These are phyloP conservation scores for Drosophila fuyamai DNA, from an alignment of 1,140 invertebrate species.

Conservation along the genomic window DNA sequence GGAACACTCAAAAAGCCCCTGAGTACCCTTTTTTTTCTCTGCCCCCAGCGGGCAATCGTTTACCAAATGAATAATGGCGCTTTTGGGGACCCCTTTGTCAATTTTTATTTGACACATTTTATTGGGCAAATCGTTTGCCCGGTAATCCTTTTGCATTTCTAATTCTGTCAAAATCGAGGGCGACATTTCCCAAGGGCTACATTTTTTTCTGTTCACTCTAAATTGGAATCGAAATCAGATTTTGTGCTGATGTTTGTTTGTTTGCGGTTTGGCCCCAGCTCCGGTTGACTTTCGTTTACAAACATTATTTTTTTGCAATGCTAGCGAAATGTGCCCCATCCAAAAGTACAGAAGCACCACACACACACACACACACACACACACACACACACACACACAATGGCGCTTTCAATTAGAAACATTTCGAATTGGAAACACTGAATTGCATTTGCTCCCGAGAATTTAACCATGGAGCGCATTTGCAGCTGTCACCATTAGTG, in stretches of 20 bases:
- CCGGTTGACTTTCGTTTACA: constrained; percentile 46
- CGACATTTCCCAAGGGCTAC: constrained; percentile 55
- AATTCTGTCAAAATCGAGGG: constrained; percentile 54
- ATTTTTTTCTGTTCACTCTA: constrained; percentile 44
- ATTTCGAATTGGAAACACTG: constrained; percentile 35
- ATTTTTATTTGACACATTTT: constrained; percentile 78
- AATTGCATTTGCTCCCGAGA: constrained; percentile 34
- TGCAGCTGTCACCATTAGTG: constrained; percentile 32
- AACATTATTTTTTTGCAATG: constrained; percentile 34
- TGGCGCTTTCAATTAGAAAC: constrained; percentile 63
- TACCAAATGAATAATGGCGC: constrained; percentile 55
- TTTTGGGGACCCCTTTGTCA: constrained; percentile 49
- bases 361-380: neutral
- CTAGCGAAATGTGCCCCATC: constrained; percentile 16
- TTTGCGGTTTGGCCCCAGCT: constrained; percentile 10
- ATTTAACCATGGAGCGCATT: constrained; percentile 19
- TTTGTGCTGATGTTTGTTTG: constrained; percentile 45
- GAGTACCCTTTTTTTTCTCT: neutral
- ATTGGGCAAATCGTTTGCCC: constrained; percentile 60
- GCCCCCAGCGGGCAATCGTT: constrained; percentile 28
- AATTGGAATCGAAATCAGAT: constrained; percentile 50
- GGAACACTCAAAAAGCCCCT: constrained; percentile 8
- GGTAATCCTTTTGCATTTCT: constrained; percentile 60
- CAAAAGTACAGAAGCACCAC: constrained; percentile 1
- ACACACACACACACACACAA: neutral